phyloP scores from a whole-genome alignment of 64 coral and sea anemone genomes.

The Porites australiensis region DNA sequence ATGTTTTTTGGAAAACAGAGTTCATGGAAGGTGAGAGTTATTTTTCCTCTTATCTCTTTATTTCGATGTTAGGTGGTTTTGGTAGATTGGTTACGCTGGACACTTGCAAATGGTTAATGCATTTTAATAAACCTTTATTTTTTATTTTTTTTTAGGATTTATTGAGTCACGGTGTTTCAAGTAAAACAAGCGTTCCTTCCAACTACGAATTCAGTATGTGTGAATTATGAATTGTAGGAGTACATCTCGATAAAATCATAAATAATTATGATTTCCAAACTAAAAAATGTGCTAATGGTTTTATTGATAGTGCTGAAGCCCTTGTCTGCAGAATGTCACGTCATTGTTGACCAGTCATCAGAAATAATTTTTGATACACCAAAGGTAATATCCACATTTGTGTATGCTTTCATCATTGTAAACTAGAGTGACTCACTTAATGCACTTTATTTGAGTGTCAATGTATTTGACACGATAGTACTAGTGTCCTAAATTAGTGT shows the following conservation, averaged over 20 bases:
- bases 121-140: not conserved
- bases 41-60: not conserved
- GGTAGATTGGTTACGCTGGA: no score
- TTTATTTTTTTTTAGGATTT: slow-evolving; percentile 18
- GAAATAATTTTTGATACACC: slow-evolving; percentile 79
- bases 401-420: no score
- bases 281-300: not conserved
- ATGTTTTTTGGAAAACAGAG: slow-evolving; percentile 44
- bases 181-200: slow-evolving; percentile 59
- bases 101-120: not conserved
- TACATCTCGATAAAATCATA: not conserved
- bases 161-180: slow-evolving; percentile 77
- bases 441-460: no score
- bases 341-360: slow-evolving; percentile 91
- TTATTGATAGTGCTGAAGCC: slow-evolving; percentile 78
- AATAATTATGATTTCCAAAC: not conserved
- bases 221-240: not conserved
- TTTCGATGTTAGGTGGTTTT: no score
- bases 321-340: slow-evolving; percentile 88
- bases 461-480: no score
- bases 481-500: no score
- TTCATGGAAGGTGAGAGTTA: slow-evolving; percentile 77
- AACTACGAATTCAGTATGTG: slow-evolving; percentile 82
- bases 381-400: slow-evolving; percentile 65
- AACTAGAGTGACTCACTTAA: no score